Percentiles rank a stretch among this genome's conserved stretches.
Conservation (phyloP, 2,113 vertebrate species). For the Rhinolophus sinicus region DNA sequence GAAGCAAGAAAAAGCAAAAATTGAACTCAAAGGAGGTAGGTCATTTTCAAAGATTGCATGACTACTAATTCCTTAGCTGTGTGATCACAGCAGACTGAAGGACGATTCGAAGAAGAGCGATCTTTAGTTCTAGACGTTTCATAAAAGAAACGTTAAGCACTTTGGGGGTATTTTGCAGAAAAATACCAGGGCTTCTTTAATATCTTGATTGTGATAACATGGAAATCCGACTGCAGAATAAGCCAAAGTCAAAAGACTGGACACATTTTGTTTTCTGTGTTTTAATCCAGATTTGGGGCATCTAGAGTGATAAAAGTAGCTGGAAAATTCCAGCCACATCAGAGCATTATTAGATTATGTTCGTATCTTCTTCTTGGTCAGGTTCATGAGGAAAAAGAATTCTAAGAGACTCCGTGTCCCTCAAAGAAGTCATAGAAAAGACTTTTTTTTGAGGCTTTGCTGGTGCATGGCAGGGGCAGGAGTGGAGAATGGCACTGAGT, state of each 20-base stretch:
- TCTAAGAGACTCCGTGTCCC: neutral
- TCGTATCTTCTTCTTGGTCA: neutral
- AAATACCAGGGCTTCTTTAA: neutral
- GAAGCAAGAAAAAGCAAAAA: slow-evolving; percentile 37
- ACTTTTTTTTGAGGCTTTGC: neutral
- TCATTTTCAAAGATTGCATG: neutral
- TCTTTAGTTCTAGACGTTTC: neutral
- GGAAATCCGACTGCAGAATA: neutral
- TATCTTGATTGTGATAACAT: neutral
- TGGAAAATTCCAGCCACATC: slow-evolving; percentile 2
- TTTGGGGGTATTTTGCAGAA: neutral
- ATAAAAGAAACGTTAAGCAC: neutral
- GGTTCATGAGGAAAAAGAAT: slow-evolving; percentile 19
- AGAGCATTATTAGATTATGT: neutral
- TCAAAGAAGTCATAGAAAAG: neutral
- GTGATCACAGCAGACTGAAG: neutral
- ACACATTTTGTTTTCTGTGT: slow-evolving; percentile 21
- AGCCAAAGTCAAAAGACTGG: neutral
- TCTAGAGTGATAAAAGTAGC: neutral
- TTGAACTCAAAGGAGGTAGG: neutral
- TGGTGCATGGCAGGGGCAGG: neutral
- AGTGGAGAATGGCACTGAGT: neutral
- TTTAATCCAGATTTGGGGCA: neutral
- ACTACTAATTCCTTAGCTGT: neutral
- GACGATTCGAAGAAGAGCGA: neutral